Evolutionary conservation across 1,140 invertebrate species (phyloP).

Genomic region (Mamestra configurata): DNA sequence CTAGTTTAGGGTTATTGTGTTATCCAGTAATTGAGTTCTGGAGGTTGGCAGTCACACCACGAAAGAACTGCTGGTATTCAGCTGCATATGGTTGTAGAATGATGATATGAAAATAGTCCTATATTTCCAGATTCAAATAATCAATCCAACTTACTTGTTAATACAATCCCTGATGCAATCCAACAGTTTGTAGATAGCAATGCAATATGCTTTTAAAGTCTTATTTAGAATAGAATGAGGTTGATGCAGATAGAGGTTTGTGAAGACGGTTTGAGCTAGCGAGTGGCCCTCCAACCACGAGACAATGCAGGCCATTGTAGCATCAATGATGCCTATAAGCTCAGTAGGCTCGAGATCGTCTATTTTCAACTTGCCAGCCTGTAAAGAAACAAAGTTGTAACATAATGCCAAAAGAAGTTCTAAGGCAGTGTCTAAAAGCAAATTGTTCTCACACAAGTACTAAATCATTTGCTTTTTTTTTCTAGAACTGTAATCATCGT

Average conservation of each 20-base stretch:
- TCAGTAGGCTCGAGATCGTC: slow-evolving; percentile 92
- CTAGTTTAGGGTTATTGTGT: too few relatives aligned
- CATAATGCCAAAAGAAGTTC: slow-evolving; percentile 30
- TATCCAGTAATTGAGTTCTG: too few relatives aligned
- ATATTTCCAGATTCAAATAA: background rate
- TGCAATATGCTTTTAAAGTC: slow-evolving; percentile 95
- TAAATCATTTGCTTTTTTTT: too few relatives aligned
- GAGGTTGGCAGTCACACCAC: too few relatives aligned
- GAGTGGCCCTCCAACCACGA: slow-evolving; percentile 98
- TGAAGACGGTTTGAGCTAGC: slow-evolving; percentile 98
- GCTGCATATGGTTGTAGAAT: too few relatives aligned
- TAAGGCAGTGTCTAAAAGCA: too few relatives aligned
- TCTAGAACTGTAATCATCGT: too few relatives aligned
- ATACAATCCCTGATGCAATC: slow-evolving; percentile 97
- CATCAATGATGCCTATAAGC: slow-evolving; percentile 97
- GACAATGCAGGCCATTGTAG: slow-evolving; percentile 96
- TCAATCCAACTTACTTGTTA: slow-evolving; percentile 90
- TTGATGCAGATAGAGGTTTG: slow-evolving; percentile 98
- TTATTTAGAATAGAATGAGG: slow-evolving; percentile 95
- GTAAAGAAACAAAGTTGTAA: slow-evolving; percentile 69
- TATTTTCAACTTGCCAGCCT: slow-evolving; percentile 94
- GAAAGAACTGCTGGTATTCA: too few relatives aligned
- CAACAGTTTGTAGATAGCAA: slow-evolving; percentile 96
- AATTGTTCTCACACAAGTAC: too few relatives aligned
- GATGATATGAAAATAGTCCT: background rate